Conservation (phyloP, 2,113 vertebrate species). For the Galemys pyrenaicus region DNA sequence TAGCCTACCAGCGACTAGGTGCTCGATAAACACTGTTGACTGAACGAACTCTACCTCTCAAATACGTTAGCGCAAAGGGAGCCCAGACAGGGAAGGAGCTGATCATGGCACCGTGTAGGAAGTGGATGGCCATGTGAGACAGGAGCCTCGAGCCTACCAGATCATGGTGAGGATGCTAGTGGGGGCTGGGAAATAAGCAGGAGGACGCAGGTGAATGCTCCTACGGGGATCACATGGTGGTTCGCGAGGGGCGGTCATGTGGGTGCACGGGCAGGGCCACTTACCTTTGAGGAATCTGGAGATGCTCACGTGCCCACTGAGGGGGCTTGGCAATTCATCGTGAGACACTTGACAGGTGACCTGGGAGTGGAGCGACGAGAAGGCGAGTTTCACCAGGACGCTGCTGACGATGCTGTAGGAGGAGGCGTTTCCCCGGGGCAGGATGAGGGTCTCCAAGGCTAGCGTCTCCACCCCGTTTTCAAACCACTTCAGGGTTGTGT, state of each 20-base stretch:
- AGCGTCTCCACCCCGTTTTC: accelerated
- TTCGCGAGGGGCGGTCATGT: background rate
- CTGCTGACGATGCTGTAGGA: background rate
- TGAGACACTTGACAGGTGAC: constrained; percentile 51
- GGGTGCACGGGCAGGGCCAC: background rate
- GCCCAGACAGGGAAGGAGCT: background rate
- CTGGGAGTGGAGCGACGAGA: constrained; percentile 13
- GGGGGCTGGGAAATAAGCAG: background rate
- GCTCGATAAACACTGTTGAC: background rate
- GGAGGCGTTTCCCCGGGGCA: accelerated
- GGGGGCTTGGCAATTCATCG: background rate
- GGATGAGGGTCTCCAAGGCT: accelerated
- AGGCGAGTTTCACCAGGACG: background rate
- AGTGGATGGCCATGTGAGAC: background rate
- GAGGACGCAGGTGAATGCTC: background rate
- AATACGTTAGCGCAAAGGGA: background rate
- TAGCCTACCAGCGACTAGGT: background rate
- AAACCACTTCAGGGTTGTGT: background rate
- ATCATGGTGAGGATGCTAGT: too few species aligned
- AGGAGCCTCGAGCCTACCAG: background rate
- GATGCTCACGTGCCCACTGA: background rate
- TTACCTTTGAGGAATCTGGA: constrained; percentile 35
- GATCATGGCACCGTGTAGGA: background rate
- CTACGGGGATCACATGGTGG: background rate
- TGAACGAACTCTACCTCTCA: background rate